Conservation (phyloP, 2,888 invertebrate genomes). For the Eupithecia exiguata region DNA sequence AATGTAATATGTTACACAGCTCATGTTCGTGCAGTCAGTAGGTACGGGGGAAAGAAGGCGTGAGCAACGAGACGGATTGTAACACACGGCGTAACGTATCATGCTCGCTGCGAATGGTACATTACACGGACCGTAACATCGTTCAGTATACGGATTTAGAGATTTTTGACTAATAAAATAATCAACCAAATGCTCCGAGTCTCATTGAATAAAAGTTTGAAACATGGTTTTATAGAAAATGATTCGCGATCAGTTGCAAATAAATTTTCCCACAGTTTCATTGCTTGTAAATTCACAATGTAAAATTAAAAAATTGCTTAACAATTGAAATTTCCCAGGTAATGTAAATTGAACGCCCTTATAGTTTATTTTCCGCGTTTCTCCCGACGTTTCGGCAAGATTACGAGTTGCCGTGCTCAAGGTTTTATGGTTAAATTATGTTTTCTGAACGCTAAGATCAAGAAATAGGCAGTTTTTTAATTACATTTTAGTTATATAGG, state of each 20-base stretch:
- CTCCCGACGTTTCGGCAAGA: neutral
- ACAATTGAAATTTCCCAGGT: neutral
- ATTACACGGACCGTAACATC: too few relatives aligned
- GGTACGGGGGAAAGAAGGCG: too few relatives aligned
- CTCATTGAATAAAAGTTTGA: too few relatives aligned
- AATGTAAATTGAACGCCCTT: neutral
- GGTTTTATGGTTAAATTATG: neutral
- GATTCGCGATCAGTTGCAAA: neutral
- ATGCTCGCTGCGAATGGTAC: too few relatives aligned
- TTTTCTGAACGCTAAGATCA: neutral
- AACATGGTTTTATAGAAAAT: neutral
- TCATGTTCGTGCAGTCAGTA: too few relatives aligned
- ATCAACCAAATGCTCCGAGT: neutral
- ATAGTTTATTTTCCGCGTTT: neutral
- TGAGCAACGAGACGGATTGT: too few relatives aligned
- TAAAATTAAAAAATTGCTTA: neutral
- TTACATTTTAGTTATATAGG: neutral
- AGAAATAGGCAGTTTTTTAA: neutral
- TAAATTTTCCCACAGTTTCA: neutral
- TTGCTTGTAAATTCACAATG: neutral
- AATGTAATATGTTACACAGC: too few relatives aligned
- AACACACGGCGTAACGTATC: too few relatives aligned
- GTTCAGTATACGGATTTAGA: neutral
- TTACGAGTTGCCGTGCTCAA: neutral
- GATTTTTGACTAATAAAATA: neutral